Evolutionary conservation across 2,113 vertebrate species (phyloP).

Genomic region (Onychorhynchus coronatus): DNA sequence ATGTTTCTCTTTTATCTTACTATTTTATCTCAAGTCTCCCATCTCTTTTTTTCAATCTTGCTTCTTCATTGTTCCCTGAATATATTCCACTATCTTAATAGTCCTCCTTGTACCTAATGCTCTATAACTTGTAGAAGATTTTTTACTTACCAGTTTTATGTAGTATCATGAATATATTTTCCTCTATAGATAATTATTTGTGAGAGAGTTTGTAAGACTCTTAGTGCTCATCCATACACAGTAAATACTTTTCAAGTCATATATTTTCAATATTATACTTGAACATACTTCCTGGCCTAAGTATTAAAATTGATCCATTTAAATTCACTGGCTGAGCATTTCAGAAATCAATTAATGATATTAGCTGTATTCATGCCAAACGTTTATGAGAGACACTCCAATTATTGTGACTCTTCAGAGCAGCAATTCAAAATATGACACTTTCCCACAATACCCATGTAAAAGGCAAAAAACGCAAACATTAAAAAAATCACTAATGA

Average conservation of each 20-base stretch:
- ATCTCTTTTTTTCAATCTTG: background rate
- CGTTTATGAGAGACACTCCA: background rate
- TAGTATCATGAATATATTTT: background rate
- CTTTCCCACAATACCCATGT: background rate
- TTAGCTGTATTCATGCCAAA: background rate
- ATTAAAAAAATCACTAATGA: background rate
- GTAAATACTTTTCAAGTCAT: background rate
- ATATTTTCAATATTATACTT: background rate
- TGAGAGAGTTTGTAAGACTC: background rate
- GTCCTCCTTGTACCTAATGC: background rate
- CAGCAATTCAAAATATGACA: background rate
- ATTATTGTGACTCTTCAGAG: background rate
- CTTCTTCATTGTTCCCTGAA: background rate
- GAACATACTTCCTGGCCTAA: background rate
- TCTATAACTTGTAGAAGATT: background rate
- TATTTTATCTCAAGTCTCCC: background rate
- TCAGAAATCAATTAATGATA: background rate
- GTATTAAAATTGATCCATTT: background rate
- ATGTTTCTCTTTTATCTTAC: background rate
- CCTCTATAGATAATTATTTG: background rate
- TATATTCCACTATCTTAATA: background rate
- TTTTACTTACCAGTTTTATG: background rate
- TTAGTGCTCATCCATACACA: background rate
- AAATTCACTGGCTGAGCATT: background rate
- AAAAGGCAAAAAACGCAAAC: rapidly evolving